These are phyloP conservation scores for Abramis brama DNA, from an alignment of 2,113 vertebrate genomes.

Conservation along the genomic window DNA sequence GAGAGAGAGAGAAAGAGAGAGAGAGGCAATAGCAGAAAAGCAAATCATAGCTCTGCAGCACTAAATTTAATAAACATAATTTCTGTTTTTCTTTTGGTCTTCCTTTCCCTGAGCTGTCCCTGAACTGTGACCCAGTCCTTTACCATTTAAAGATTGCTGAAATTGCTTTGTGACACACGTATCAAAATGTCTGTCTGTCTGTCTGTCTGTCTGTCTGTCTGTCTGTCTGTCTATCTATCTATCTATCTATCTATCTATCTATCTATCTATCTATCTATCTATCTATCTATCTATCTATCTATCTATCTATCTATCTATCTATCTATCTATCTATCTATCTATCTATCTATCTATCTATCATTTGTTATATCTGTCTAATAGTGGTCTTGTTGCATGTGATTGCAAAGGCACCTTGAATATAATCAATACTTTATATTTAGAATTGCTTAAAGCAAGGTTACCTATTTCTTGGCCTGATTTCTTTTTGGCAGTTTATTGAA, in stretches of 20 bases:
- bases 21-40: constrained; percentile 25
- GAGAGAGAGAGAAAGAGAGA: constrained; percentile 35
- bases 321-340: neutral
- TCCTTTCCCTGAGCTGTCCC: neutral
- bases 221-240: fast-evolving
- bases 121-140: constrained; percentile 9
- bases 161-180: constrained; percentile 8
- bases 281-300: neutral
- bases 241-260: neutral
- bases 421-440: constrained; percentile 43
- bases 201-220: neutral
- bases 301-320: neutral
- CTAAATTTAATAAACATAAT: constrained; percentile 29
- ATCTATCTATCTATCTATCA: neutral
- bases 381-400: constrained; percentile 1
- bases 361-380: neutral
- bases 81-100: constrained; percentile 23
- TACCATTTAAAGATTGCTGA: neutral
- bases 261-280: neutral
- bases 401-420: constrained; percentile 34
- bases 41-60: constrained; percentile 31
- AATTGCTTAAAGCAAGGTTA: constrained; percentile 35
- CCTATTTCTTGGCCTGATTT: constrained; percentile 18
- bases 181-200: neutral
- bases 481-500: constrained; percentile 1